Conservation (phyloP, 1,140 invertebrate species). For the Diuraphis noxia region DNA sequence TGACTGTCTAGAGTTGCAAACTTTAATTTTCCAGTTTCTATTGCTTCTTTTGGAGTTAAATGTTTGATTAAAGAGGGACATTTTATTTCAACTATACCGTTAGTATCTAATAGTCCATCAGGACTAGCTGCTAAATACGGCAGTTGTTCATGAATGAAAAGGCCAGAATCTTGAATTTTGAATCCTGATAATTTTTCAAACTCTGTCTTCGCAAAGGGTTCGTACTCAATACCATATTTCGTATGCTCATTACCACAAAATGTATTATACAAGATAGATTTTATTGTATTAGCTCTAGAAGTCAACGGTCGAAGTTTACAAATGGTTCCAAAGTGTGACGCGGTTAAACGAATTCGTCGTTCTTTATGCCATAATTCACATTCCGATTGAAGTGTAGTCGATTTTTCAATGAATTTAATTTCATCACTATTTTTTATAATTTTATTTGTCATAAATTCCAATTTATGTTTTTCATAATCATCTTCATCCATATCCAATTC, state of each 20-base stretch:
- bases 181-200: not conserved
- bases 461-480: not conserved
- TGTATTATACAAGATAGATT: not conserved
- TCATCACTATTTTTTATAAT: no score
- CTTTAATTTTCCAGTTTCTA: no score
- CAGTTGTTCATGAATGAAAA: no score
- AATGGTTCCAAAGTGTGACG: not conserved
- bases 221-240: not conserved
- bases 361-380: not conserved
- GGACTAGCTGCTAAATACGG: no score
- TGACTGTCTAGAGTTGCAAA: no score
- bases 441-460: not conserved
- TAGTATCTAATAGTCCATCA: no score
- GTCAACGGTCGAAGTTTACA: not conserved
- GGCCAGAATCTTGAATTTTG: not conserved
- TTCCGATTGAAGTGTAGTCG: not conserved
- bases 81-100: no score
- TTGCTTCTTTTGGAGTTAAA: no score
- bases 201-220: not conserved
- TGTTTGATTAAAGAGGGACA: no score
- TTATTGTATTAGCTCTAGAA: not conserved
- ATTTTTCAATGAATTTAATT: no score
- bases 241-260: not conserved
- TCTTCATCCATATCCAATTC: constrained; percentile 2
- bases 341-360: not conserved